These are phyloP conservation scores for Aplodontia rufa DNA, from an alignment of 2,113 vertebrate species.

Conservation along the genomic window DNA sequence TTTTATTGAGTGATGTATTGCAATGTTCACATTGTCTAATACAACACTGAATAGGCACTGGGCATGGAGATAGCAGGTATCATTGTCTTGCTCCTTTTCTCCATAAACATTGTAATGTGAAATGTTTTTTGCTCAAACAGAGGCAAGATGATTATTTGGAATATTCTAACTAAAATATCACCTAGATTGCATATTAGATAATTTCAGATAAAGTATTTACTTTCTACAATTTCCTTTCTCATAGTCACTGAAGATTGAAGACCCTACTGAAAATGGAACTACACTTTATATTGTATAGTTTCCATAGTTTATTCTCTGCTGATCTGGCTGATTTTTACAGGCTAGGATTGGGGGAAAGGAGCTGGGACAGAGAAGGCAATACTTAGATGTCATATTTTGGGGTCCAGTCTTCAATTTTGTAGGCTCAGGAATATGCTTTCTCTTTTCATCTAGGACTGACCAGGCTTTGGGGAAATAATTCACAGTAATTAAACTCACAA, in stretches of 20 bases:
- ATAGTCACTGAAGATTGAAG: background rate
- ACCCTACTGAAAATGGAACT: background rate
- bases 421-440: background rate
- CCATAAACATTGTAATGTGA: background rate
- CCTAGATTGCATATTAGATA: background rate
- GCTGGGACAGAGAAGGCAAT: background rate
- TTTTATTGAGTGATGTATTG: background rate
- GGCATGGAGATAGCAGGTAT: background rate
- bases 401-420: background rate
- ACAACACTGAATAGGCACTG: background rate
- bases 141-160: background rate
- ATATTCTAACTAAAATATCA: background rate
- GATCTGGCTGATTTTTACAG: background rate
- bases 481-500: background rate
- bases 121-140: background rate
- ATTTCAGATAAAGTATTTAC: background rate
- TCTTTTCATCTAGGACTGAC: background rate
- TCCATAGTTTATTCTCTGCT: background rate
- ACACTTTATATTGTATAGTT: background rate
- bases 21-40: background rate
- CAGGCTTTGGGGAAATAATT: background rate
- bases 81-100: background rate
- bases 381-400: background rate
- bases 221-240: background rate
- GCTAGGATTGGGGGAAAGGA: rapidly evolving